Evolutionary conservation across 1,140 invertebrate genomes (phyloP), one percentile per base, ranked within the genome.

Genomic region (Drosophila yakuba): DNA sequence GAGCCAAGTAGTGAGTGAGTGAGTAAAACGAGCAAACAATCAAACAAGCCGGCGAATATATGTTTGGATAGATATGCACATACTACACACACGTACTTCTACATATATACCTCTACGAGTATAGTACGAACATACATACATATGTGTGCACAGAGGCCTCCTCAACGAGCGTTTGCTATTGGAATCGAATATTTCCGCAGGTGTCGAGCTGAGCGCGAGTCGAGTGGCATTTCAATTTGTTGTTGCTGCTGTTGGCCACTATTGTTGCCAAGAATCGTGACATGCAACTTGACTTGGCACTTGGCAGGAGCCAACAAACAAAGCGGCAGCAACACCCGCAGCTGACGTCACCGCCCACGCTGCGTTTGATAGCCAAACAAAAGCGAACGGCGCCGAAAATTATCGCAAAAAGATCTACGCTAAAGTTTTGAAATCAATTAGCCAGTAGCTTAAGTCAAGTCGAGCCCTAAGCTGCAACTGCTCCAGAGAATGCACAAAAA

Each of bases 221-320:
- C 71, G 84, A 86, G 83, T 86, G 83, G 83, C 83, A 86, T 86
- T 86, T 86, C 79, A 73, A 79, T 73, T 79, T 63, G 74, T 78
- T 88, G 63, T 86, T 83, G 74, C 54, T 51, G 56, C 48, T 44
- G 44, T 20, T 54, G 66, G 39, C 55, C 45, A 35, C 45, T 55
- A 69, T 45, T 68, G 71, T 77, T 75, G 83, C 76, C 83, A 75
- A 71, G 79, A 89, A 86, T 86, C 83, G 83, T 86, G 83, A 86
- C 83, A 89, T 86, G 83, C 74, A 83, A 78, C 80, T 89, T 69
- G 83, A 88, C 83, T 86, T 85, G 81, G 58, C 74, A 81, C 82
- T 85, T 82, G 74, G 74, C 79, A 68, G 75, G 50, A 82, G 66
- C 74, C 61, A 82, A 69, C 77, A 77, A 82, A 82, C 80, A 82